phyloP scores from a whole-genome alignment of 2,888 invertebrate species.

The Agriopis marginaria region DNA sequence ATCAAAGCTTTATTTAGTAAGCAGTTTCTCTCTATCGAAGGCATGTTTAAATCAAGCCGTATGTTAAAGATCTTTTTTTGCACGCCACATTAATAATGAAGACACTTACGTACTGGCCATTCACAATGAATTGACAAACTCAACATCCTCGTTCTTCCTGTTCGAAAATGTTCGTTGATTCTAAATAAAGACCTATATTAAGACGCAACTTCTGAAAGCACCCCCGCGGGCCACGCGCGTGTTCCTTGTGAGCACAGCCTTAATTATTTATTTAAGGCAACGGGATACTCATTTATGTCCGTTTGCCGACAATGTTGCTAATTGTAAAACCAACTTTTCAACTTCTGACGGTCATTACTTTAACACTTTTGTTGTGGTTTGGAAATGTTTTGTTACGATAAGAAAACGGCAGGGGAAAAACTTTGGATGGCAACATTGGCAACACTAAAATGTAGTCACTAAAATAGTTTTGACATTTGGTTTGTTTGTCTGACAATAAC shows the following conservation, averaged over 20 bases:
- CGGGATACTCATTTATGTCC: slow-evolving; percentile 45
- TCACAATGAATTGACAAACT: slow-evolving; percentile 14
- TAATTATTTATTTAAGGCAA: slow-evolving; percentile 62
- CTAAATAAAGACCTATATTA: slow-evolving; percentile 62
- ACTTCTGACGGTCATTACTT: not conserved
- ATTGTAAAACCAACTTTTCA: slow-evolving; percentile 15
- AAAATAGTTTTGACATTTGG: too few relatives aligned
- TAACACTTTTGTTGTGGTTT: not conserved
- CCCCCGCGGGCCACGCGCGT: slow-evolving; percentile 57
- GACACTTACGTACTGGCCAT: not conserved
- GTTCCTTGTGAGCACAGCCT: slow-evolving; percentile 46
- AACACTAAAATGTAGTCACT: too few relatives aligned
- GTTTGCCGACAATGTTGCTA: slow-evolving; percentile 27
- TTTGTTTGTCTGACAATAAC: too few relatives aligned
- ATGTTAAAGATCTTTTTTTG: not conserved
- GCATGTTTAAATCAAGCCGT: too few relatives aligned
- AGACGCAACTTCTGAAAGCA: slow-evolving; percentile 57
- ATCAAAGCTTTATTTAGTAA: too few relatives aligned
- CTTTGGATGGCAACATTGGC: too few relatives aligned
- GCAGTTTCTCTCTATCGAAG: too few relatives aligned
- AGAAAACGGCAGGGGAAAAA: too few relatives aligned
- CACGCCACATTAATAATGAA: not conserved
- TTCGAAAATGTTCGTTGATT: slow-evolving; percentile 10
- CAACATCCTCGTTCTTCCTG: slow-evolving; percentile 5
- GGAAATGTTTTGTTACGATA: not conserved